A percentile compares a stretch with the other conserved stretches of the same genome.
Conservation (phyloP, 2,113 vertebrate genomes). For the Orcinus orca region DNA sequence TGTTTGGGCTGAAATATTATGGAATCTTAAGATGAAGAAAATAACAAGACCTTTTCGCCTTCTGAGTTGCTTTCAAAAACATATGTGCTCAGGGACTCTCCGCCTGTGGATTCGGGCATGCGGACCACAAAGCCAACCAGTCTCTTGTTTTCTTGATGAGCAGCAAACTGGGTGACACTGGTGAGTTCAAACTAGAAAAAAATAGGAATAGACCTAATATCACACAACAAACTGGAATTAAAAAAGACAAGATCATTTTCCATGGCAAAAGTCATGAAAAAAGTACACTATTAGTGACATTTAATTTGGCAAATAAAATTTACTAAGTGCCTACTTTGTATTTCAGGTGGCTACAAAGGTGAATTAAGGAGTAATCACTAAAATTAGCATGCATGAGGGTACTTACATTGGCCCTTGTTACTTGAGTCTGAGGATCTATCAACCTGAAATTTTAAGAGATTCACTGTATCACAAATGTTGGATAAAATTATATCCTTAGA, state of each 20-base stretch:
- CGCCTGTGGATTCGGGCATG: constrained; percentile 82
- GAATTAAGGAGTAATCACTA: not conserved
- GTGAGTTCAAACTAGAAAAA: constrained; percentile 90
- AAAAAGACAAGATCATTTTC: not conserved
- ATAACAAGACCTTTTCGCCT: constrained; percentile 92
- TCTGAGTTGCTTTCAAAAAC: constrained; percentile 99
- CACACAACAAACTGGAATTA: not conserved
- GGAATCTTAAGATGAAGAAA: not conserved
- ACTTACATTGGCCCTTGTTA: constrained; percentile 95
- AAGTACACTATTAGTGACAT: not conserved
- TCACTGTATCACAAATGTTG: not conserved
- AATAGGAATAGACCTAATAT: not conserved
- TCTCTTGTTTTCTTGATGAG: constrained; percentile 95
- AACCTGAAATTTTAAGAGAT: constrained; percentile 83
- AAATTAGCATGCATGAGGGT: not conserved
- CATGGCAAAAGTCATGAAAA: not conserved
- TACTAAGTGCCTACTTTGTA: not conserved
- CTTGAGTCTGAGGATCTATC: constrained; percentile 98
- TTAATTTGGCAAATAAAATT: not conserved
- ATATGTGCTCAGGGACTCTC: constrained; percentile 89
- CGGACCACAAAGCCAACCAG: constrained; percentile 95
- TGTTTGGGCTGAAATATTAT: not conserved
- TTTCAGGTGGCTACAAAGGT: not conserved
- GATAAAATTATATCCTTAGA: not conserved
- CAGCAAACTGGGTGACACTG: constrained; percentile 93